Evolutionary conservation across 92 coral and sea anemone species (phyloP), one percentile per base, ranked within the genome.

Genomic region (Actinostola sp.): DNA sequence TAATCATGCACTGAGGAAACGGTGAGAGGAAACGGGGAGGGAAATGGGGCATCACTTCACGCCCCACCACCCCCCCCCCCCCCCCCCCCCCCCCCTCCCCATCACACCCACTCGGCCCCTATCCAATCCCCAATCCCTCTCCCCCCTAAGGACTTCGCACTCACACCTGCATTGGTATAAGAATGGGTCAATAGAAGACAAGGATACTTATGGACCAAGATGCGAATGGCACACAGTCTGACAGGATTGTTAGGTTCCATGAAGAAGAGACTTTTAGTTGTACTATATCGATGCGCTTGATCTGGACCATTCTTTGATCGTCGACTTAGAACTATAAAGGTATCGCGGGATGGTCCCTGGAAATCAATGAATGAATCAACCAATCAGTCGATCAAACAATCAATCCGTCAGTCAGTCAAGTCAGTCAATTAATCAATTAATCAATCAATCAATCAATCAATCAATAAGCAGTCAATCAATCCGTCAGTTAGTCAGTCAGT

Each of bases 141-240:
- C n/a, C n/a, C n/a, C n/a, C 23, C 31, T 1, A 17, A 16, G 6
- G 14, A 23, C 63, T 16, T 44, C 17, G 50, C 50, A 44, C 16
- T 8, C n/a, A 48, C 16, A 48, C 54, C 54, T 9, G 16, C 54
- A 48, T 16, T 20, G 21, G 14, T 0, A 9, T 16, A 7, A 48
- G 54, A 9, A 3, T n/a, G n/a, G n/a, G 54, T 48, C 21, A 7
- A 14, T 56, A n/a, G n/a, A n/a, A 2, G 13, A 8, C 15, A 77
- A 76, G 88, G 88, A 83, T 83, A 83, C 88, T 70, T 75, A 70
- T 70, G 77, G 9, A 74, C 71, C 5, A 83, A 50, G 1, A 83
- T 61, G 41, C 77, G 83, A 35, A 73, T 70, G 35, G 81, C 79
- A 4, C 53, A 63, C 34, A 70, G 68, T 56, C 88, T 66, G 55